Evolutionary conservation across 2,888 invertebrate species (phyloP).

Genomic region (Noctua janthina): DNA sequence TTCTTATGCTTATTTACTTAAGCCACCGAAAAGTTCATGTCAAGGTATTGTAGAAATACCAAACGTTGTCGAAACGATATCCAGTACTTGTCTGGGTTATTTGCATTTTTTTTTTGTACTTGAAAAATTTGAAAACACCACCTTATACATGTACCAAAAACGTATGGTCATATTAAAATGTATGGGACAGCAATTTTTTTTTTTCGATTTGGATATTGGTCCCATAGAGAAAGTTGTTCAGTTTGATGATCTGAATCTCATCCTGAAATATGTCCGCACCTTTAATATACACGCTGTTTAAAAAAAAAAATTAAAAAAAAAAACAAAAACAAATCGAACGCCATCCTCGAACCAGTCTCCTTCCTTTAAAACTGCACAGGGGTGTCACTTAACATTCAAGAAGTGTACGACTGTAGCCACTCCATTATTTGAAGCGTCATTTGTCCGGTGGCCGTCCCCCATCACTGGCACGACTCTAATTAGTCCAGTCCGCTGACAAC

Average conservation of each 20-base stretch:
- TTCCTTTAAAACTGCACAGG: constrained; percentile 43
- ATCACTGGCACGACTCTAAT: constrained; percentile 75
- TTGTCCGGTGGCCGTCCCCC: constrained; percentile 72
- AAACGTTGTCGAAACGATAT: neutral
- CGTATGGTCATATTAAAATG: neutral
- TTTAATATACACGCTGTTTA: neutral
- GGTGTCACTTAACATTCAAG: constrained; percentile 62
- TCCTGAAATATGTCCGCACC: neutral
- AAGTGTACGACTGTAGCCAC: constrained; percentile 43
- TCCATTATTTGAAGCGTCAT: constrained; percentile 74
- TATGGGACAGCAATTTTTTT: too few species aligned
- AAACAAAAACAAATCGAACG: constrained; percentile 15
- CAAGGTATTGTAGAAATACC: neutral
- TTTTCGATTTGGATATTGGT: too few species aligned
- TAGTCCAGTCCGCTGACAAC: constrained; percentile 69
- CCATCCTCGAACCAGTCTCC: constrained; percentile 19
- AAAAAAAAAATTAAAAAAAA: neutral
- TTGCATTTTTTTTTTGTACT: neutral
- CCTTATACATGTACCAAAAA: neutral
- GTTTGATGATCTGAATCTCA: neutral
- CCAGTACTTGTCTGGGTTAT: neutral
- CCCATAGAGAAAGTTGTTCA: neutral
- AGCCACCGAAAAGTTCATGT: neutral
- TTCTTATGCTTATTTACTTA: too few species aligned
- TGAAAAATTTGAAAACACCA: neutral